phyloP scores from a whole-genome alignment of 2,888 invertebrate species.

The Erannis defoliaria region DNA sequence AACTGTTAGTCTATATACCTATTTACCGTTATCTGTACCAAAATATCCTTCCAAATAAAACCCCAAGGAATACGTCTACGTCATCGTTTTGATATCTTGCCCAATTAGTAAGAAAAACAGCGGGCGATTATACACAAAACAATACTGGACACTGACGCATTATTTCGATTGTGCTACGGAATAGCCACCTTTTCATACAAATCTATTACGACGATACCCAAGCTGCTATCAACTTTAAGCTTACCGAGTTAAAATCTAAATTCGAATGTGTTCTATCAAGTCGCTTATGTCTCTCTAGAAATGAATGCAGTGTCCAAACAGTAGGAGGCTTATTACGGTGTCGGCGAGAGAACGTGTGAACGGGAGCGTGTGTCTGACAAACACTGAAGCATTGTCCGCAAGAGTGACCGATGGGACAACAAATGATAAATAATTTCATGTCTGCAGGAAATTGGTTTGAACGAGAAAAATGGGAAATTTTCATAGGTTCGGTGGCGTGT shows the following conservation, averaged over 20 bases:
- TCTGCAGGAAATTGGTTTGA: conserved; percentile 41
- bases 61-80: conserved; percentile 44
- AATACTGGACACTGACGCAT: conserved; percentile 73
- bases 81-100: conserved; percentile 72
- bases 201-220: conserved; percentile 22
- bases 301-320: conserved; percentile 42
- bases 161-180: conserved; percentile 64
- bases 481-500: not conserved
- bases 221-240: not conserved
- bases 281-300: conserved; percentile 21
- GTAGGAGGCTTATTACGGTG: conserved; percentile 66
- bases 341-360: conserved; percentile 56
- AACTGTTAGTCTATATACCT: not conserved
- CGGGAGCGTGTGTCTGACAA: conserved; percentile 61
- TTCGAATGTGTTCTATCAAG: conserved; percentile 10
- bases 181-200: conserved; percentile 42
- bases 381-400: conserved; percentile 49
- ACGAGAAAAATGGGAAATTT: conserved; percentile 25
- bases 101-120: conserved; percentile 84
- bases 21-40: not conserved
- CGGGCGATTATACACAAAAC: conserved; percentile 67
- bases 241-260: not conserved
- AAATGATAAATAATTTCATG: conserved; percentile 54
- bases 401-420: conserved; percentile 59
- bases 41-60: conserved; percentile 44